phyloP scores from a whole-genome alignment of 1,140 invertebrate species.

The Cyclina sinensis region DNA sequence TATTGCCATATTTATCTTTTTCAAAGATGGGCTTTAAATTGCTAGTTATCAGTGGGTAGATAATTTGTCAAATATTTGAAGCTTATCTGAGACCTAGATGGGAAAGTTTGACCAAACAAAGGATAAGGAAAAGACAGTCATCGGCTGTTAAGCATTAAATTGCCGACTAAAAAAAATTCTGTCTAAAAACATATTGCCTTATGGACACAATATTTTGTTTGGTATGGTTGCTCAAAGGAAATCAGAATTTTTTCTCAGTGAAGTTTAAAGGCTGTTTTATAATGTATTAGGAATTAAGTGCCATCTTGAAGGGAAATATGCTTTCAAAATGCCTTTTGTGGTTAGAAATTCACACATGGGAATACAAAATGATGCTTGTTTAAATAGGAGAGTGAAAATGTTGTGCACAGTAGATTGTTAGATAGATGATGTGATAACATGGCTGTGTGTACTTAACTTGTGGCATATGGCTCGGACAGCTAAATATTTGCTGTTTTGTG shows the following conservation, averaged over 20 bases:
- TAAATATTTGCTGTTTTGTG: not conserved
- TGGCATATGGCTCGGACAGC: not conserved
- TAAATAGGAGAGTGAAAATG: slow-evolving; percentile 8
- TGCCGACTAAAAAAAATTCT: no score
- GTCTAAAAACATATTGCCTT: no score
- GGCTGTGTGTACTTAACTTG: not conserved
- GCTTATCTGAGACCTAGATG: not conserved
- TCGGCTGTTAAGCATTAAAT: no score
- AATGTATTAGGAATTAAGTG: no score
- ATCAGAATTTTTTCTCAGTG: no score
- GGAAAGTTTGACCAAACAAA: not conserved
- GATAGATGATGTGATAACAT: not conserved
- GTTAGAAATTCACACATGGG: not conserved
- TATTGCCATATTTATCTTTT: not conserved
- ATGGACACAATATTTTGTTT: no score
- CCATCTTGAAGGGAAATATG: not conserved
- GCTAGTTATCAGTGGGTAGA: not conserved
- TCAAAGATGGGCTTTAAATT: not conserved
- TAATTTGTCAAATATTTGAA: not conserved
- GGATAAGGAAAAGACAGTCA: not conserved
- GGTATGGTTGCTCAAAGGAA: no score
- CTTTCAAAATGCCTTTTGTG: not conserved
- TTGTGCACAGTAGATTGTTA: not conserved
- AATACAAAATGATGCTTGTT: not conserved
- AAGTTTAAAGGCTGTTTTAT: no score